These are phyloP conservation scores for Colistium nudipinnis DNA, from an alignment of 2,113 vertebrate species.

Conservation along the genomic window DNA sequence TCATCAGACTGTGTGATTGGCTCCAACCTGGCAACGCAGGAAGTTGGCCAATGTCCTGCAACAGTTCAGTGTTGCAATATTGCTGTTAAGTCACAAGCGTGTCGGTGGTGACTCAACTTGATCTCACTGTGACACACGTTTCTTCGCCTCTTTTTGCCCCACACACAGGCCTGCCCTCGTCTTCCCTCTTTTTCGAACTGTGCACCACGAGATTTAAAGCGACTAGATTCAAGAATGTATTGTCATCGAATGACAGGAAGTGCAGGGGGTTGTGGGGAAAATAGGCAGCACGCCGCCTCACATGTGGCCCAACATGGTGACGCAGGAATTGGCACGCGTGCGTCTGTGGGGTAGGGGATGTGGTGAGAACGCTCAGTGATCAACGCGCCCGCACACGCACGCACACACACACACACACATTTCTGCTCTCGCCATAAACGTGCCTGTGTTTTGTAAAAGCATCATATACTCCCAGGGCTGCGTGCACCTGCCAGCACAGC, in stretches of 20 bases:
- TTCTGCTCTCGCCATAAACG: background rate
- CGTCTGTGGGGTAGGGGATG: background rate
- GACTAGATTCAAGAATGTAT: background rate
- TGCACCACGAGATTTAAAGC: slow-evolving; percentile 21
- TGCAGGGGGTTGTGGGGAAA: background rate
- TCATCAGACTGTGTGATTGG: slow-evolving; percentile 28
- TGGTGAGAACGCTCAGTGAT: background rate
- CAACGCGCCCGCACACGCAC: background rate
- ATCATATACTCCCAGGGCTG: slow-evolving; percentile 12
- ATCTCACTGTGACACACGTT: slow-evolving; percentile 1
- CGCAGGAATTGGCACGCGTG: slow-evolving; percentile 2
- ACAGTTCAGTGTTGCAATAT: slow-evolving; percentile 68
- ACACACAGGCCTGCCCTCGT: slow-evolving; percentile 46
- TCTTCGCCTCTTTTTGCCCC: slow-evolving; percentile 47
- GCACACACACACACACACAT: background rate
- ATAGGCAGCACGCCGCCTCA: background rate
- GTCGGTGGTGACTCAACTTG: slow-evolving; percentile 46
- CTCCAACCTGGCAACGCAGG: slow-evolving; percentile 45
- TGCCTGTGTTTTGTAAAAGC: slow-evolving; percentile 23
- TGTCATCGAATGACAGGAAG: slow-evolving; percentile 5
- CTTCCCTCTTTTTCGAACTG: slow-evolving; percentile 10
- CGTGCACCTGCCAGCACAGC: slow-evolving; percentile 21
- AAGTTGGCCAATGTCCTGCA: slow-evolving; percentile 74
- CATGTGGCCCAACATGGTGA: background rate
- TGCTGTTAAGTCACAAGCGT: slow-evolving; percentile 55